Evolutionary conservation across 1,140 invertebrate genomes (phyloP), one percentile per base, ranked within the genome.

Genomic region (Sminthurides bifidus): DNA sequence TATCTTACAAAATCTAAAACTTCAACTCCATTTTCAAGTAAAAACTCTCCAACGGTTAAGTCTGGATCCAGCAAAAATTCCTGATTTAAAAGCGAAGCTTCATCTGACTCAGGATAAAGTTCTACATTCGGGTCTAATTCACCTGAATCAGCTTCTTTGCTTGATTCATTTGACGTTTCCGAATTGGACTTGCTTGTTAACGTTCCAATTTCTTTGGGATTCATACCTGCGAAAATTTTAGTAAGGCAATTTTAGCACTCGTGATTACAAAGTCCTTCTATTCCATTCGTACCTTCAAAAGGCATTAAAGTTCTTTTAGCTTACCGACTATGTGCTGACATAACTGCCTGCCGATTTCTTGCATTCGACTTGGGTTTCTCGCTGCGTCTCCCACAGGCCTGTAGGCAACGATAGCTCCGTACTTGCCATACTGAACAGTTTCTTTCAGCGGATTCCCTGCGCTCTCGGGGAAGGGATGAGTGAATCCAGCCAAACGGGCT

Each of bases 301-400:
- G n/a, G n/a, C n/a, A n/a, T n/a, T n/a, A 48, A 21, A 49, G 17
- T 12, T 35, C 43, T 52, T 57, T 15, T 27, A 29, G 52, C 65
- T 65, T 67, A 78, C 79, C 89, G 38, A 95, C 86, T 65, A 95
- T 81, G 68, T 96, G 92, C 68, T 93, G 89, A 70, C 89, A 92
- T 8, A 92, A 67, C 67, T 87, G 80, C 55, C 77, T 75, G 19
- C 81, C 81, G 8, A 90, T 66, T 40, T 77, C 56, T 17, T 78
- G 70, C 24, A 78, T 67, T 4, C 71, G 31, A n/a, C 10, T 55
- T 40, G 10, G 38, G 8, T 44, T 72, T 68, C 3, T 68, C 50
- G 41, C 19, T 27, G 46, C 24, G 14, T 41, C 45, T 66, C 70
- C 69, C 12, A 65, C 17, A 56, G 68, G 66, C 68, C 73, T 79